phyloP scores from a whole-genome alignment of 2,888 invertebrate genomes.

The Hermaeophaga mercurialis region DNA sequence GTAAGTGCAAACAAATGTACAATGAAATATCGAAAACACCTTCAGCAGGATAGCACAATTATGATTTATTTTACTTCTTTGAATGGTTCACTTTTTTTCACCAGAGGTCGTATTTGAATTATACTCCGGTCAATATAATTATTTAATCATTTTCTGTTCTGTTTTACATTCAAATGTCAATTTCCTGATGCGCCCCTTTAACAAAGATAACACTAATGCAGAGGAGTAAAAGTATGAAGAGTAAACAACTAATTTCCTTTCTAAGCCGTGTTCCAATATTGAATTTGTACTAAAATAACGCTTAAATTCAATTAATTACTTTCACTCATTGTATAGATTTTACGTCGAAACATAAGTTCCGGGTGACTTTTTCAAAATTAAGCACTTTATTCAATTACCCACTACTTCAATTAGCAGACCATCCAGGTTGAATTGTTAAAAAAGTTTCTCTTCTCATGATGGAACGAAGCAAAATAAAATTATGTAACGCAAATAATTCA shows the following conservation, averaged over 20 bases:
- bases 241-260: constrained; percentile 2
- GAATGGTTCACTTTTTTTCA: too few relatives aligned
- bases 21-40: too few relatives aligned
- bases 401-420: background rate
- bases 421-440: constrained; percentile 2
- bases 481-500: background rate
- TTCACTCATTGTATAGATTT: constrained; percentile 8
- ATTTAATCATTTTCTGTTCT: background rate
- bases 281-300: background rate
- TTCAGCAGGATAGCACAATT: too few relatives aligned
- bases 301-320: constrained; percentile 6
- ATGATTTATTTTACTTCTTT: too few relatives aligned
- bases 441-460: constrained; percentile 11
- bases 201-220: background rate
- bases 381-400: constrained; percentile 1
- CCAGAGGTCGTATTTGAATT: too few relatives aligned
- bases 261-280: background rate
- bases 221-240: constrained; percentile 1
- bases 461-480: background rate
- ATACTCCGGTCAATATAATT: too few relatives aligned
- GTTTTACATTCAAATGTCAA: background rate
- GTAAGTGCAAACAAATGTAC: too few relatives aligned
- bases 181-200: background rate
- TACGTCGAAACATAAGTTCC: background rate
- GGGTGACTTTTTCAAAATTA: constrained; percentile 8